Evolutionary conservation across 2,113 vertebrate species (phyloP).

Genomic region (Chaetura pelagica): DNA sequence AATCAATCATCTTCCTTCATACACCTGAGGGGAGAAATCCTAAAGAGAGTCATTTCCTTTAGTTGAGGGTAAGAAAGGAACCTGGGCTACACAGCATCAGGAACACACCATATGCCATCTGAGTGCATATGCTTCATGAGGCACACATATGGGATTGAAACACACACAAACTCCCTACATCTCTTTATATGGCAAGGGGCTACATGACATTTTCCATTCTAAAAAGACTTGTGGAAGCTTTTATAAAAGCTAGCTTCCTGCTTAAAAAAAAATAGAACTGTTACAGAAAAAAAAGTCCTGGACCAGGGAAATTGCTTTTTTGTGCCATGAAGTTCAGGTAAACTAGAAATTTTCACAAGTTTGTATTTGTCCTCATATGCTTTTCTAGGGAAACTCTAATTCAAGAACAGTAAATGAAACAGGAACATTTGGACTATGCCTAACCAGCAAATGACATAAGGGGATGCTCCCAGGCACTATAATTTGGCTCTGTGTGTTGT

Average conservation of each 20-base stretch:
- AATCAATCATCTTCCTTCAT: background rate
- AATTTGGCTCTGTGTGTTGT: background rate
- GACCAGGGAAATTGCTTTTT: background rate
- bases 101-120: background rate
- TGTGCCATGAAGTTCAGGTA: background rate
- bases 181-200: background rate
- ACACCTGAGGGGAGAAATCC: background rate
- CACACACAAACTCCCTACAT: accelerated
- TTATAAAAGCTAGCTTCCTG: background rate
- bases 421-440: background rate
- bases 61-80: background rate
- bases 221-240: background rate
- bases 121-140: accelerated
- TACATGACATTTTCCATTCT: background rate
- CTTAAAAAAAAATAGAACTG: background rate
- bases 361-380: background rate
- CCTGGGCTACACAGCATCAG: background rate
- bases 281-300: background rate
- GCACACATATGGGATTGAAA: background rate
- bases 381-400: background rate
- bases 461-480: background rate
- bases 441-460: background rate
- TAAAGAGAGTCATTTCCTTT: background rate
- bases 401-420: background rate
- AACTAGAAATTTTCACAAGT: background rate